These are phyloP conservation scores for Antheraea yamamai DNA, from an alignment of 2,888 invertebrate genomes.

Conservation along the genomic window DNA sequence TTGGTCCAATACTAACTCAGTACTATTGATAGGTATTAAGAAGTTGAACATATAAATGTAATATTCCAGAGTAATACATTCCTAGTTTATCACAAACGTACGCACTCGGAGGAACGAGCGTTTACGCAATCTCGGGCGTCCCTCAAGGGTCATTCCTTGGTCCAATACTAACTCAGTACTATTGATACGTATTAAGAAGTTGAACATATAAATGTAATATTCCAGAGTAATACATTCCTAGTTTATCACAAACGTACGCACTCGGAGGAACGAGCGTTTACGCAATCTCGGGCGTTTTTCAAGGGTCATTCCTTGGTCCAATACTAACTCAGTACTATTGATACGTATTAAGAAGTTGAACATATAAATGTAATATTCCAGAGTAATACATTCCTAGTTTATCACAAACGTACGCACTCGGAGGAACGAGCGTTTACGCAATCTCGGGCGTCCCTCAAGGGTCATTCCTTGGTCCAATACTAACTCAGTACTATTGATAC, in stretches of 20 bases:
- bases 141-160: no score
- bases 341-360: no score
- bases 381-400: neutral
- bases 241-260: neutral
- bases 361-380: neutral
- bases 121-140: no score
- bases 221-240: constrained; percentile 5
- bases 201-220: neutral
- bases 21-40: neutral
- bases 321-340: neutral
- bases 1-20: neutral
- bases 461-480: no score
- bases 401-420: neutral
- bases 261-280: neutral
- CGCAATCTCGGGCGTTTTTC: neutral
- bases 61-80: constrained; percentile 3
- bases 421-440: neutral
- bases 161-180: no score
- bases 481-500: no score
- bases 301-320: neutral
- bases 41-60: no score
- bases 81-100: neutral
- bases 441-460: no score
- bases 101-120: neutral
- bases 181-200: no score